phyloP scores from a whole-genome alignment of 2,797 vertebrate species.

The Mionectes olivaceus region DNA sequence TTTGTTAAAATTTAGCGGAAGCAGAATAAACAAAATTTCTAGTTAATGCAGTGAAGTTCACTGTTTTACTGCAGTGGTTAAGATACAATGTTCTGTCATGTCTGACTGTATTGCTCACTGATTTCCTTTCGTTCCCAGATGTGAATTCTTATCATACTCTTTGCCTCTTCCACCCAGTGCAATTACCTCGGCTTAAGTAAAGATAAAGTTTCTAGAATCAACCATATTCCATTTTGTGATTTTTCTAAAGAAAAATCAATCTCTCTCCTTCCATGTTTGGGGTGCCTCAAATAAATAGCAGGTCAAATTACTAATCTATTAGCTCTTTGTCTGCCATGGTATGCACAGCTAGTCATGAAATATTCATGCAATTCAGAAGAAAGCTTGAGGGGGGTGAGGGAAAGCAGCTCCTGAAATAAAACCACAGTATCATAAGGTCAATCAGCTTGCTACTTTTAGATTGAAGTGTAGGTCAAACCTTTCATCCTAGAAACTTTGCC shows the following conservation, averaged over 20 bases:
- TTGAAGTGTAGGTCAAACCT: neutral
- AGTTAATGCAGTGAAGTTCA: neutral
- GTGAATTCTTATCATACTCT: slow-evolving; percentile 46
- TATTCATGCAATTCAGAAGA: slow-evolving; percentile 60
- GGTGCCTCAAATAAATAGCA: slow-evolving; percentile 48
- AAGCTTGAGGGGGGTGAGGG: neutral
- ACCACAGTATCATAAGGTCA: slow-evolving; percentile 23
- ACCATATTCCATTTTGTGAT: slow-evolving; percentile 32
- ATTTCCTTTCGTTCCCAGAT: slow-evolving; percentile 34
- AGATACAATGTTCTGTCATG: neutral
- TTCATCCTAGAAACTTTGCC: slow-evolving; percentile 59
- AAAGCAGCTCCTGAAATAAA: slow-evolving; percentile 38
- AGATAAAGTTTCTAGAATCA: slow-evolving; percentile 57
- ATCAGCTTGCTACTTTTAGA: neutral
- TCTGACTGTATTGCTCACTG: neutral
- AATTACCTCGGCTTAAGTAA: slow-evolving; percentile 56
- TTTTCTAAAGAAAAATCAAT: slow-evolving; percentile 27
- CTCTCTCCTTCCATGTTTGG: slow-evolving; percentile 19
- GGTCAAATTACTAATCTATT: slow-evolving; percentile 63
- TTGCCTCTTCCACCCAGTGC: slow-evolving; percentile 23
- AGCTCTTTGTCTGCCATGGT: slow-evolving; percentile 62
- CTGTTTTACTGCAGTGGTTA: slow-evolving; percentile 6
- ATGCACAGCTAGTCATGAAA: slow-evolving; percentile 45
- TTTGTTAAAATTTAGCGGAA: neutral
- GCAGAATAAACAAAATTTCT: neutral